Conservation (phyloP, 2,888 invertebrate genomes). For the Oasisia sp. region DNA sequence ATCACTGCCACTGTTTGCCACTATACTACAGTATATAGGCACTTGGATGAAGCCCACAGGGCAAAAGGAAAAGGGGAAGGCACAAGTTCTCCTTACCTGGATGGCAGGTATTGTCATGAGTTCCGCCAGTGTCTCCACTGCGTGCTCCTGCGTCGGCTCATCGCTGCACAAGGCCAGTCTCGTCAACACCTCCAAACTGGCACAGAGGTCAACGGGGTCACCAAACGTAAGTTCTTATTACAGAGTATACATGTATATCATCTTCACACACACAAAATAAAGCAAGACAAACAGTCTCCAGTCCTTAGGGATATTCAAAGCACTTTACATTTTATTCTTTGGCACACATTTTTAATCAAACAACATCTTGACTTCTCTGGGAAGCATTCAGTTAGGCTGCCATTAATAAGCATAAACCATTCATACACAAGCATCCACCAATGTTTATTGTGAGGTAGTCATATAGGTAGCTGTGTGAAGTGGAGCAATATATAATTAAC, state of each 20-base stretch:
- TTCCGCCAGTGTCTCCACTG: slow-evolving; percentile 61
- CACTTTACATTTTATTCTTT: too few species aligned
- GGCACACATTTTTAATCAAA: not conserved
- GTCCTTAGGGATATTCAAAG: too few species aligned
- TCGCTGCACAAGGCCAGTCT: slow-evolving; percentile 54
- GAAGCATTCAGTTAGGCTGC: too few species aligned
- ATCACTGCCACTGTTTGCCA: not conserved
- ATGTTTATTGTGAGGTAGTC: too few species aligned
- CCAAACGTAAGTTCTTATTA: not conserved
- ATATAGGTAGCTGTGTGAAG: too few species aligned
- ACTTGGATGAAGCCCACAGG: too few species aligned
- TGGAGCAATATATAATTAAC: too few species aligned
- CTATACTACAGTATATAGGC: too few species aligned
- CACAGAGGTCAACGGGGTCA: not conserved
- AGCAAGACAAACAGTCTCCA: not conserved
- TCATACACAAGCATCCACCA: too few species aligned
- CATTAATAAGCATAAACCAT: too few species aligned
- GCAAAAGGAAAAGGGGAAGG: too few species aligned
- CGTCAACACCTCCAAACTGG: slow-evolving; percentile 55
- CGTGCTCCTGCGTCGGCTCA: slow-evolving; percentile 59
- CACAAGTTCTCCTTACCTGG: too few species aligned
- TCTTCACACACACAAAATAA: not conserved
- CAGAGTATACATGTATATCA: not conserved
- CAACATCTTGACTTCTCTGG: not conserved
- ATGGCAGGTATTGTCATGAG: slow-evolving; percentile 58